Conservation (phyloP, 2,113 vertebrate species). For the Tychaedon coryphoeus region DNA sequence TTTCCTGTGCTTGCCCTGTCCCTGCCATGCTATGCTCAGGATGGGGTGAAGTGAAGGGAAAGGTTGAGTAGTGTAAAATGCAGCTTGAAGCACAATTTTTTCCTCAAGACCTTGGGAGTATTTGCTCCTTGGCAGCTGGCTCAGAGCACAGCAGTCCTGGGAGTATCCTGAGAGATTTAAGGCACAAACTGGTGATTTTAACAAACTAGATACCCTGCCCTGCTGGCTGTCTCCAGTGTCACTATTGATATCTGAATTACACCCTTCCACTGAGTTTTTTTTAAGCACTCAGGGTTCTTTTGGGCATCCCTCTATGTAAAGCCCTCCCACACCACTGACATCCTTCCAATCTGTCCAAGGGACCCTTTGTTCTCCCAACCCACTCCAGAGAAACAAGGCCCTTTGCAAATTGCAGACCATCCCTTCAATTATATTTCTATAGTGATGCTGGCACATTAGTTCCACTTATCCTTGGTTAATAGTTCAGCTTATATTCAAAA, state of each 20-base stretch:
- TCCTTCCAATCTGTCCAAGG: background rate
- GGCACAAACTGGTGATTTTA: background rate
- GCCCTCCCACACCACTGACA: background rate
- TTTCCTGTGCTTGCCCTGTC: background rate
- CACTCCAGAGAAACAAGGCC: background rate
- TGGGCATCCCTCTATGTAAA: background rate
- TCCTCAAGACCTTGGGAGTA: background rate
- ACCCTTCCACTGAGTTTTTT: background rate
- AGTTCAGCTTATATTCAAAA: constrained; percentile 71
- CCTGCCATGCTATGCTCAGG: fast-evolving
- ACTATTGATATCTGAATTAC: background rate
- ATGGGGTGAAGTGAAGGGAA: fast-evolving
- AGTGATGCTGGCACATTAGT: constrained; percentile 52
- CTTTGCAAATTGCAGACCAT: constrained; percentile 13
- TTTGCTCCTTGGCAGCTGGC: background rate
- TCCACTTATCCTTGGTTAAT: constrained; percentile 65
- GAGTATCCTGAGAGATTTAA: background rate
- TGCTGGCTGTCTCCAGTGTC: background rate
- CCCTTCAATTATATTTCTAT: constrained; percentile 50
- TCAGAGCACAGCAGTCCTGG: background rate
- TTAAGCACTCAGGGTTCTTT: background rate
- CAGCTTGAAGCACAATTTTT: background rate
- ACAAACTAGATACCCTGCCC: background rate
- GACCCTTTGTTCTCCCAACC: background rate
- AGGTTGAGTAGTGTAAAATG: fast-evolving